These are phyloP conservation scores for Erythrolamprus reginae DNA, from an alignment of 2,113 vertebrate species.

Conservation along the genomic window DNA sequence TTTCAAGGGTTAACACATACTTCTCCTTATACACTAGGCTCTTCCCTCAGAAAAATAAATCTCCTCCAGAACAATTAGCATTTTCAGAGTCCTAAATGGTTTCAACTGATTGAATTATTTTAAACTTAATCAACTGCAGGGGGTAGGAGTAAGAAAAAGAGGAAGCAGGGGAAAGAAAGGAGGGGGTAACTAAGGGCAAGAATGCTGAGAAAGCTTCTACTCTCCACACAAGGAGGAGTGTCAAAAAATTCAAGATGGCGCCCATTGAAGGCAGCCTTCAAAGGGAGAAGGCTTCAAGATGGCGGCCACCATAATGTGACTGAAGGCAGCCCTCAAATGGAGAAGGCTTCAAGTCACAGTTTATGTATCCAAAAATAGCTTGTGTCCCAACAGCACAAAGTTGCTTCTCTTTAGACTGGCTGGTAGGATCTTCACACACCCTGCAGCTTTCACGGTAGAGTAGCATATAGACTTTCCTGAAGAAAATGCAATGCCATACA, in stretches of 20 bases:
- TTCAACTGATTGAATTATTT: not conserved
- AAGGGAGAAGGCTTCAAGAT: not conserved
- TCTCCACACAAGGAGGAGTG: not conserved
- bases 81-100: not conserved
- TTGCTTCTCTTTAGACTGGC: not conserved
- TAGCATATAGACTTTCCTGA: not conserved
- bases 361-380: not conserved
- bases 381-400: not conserved
- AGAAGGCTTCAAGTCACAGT: not conserved
- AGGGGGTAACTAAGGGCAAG: not conserved
- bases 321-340: not conserved
- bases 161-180: not conserved
- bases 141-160: not conserved
- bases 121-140: not conserved
- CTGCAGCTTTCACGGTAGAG: not conserved
- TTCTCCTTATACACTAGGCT: not conserved
- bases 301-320: no score
- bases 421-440: not conserved
- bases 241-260: not conserved
- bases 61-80: not conserved
- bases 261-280: not conserved
- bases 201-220: not conserved
- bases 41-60: not conserved
- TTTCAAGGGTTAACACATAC: not conserved
- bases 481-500: not conserved